These are phyloP conservation scores for Nixonia krombeini DNA, from an alignment of 1,140 invertebrate species.

Conservation along the genomic window DNA sequence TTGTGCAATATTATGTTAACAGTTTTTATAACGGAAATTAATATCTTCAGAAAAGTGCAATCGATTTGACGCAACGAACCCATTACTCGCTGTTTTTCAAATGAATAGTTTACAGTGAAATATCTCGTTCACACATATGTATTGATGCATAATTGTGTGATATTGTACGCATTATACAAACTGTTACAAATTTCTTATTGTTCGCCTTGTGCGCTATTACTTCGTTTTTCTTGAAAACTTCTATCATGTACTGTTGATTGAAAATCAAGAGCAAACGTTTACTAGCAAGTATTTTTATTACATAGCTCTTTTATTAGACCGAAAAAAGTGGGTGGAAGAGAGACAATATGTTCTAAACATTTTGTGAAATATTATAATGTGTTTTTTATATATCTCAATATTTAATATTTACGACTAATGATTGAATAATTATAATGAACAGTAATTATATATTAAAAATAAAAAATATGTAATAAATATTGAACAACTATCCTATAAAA, in stretches of 20 bases:
- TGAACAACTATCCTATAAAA: no score
- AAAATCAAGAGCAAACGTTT: slow-evolving; percentile 10
- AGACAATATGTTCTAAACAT: background rate
- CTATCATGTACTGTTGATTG: slow-evolving; percentile 44
- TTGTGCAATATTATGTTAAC: background rate
- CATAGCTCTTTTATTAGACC: background rate
- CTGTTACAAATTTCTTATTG: slow-evolving; percentile 30
- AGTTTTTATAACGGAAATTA: no score
- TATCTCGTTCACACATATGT: slow-evolving; percentile 15
- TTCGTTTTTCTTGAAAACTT: slow-evolving; percentile 42
- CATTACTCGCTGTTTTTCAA: slow-evolving; percentile 11
- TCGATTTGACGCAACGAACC: no score
- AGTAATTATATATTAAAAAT: no score
- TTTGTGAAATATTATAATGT: background rate
- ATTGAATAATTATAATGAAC: no score
- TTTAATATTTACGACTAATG: no score
- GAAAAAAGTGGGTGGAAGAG: background rate
- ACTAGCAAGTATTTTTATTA: background rate
- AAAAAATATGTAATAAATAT: no score
- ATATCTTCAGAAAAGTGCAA: no score
- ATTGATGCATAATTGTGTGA: slow-evolving; percentile 40
- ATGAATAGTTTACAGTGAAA: slow-evolving; percentile 4
- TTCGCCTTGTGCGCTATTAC: slow-evolving; percentile 20
- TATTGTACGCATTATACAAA: slow-evolving; percentile 55
- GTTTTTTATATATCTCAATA: no score